phyloP scores from a whole-genome alignment of 2,113 vertebrate genomes.

The Sander vitreus region DNA sequence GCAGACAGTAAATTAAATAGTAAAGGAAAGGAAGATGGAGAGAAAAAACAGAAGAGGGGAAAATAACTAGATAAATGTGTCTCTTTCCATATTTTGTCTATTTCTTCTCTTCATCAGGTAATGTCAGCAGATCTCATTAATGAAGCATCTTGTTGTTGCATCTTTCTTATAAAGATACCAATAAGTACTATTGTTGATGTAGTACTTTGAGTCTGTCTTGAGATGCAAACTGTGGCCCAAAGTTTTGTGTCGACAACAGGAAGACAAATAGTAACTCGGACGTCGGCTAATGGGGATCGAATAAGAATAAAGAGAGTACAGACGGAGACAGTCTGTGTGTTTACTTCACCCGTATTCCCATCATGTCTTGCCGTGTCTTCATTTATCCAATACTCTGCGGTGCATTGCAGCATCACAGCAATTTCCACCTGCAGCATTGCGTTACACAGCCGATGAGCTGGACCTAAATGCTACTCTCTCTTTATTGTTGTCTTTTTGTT shows the following conservation, averaged over 20 bases:
- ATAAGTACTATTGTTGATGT: background rate
- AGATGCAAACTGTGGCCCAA: background rate
- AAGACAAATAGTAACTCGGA: conserved; percentile 20
- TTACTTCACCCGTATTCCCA: conserved; percentile 58
- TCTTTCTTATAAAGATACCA: background rate
- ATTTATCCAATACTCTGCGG: conserved; percentile 43
- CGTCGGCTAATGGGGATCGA: conserved; percentile 36
- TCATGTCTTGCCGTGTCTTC: conserved; percentile 53
- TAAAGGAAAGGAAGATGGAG: background rate
- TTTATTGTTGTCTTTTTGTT: conserved; percentile 38
- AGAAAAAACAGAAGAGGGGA: background rate
- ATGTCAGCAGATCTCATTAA: background rate
- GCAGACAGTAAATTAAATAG: background rate
- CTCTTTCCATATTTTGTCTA: background rate
- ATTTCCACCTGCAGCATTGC: conserved; percentile 33
- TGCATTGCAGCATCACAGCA: conserved; percentile 30
- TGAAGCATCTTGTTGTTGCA: background rate
- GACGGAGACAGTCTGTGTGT: conserved; percentile 27
- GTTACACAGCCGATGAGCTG: conserved; percentile 46
- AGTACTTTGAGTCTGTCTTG: background rate
- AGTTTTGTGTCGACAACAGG: conserved; percentile 12
- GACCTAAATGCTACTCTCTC: conserved; percentile 50
- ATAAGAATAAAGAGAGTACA: conserved; percentile 12
- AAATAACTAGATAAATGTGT: background rate
- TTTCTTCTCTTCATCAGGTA: background rate